A percentile compares a stretch with the other conserved stretches of the same genome.
Evolutionary conservation across 2,888 invertebrate species (phyloP).

Genomic region (Fragum whitleyi): DNA sequence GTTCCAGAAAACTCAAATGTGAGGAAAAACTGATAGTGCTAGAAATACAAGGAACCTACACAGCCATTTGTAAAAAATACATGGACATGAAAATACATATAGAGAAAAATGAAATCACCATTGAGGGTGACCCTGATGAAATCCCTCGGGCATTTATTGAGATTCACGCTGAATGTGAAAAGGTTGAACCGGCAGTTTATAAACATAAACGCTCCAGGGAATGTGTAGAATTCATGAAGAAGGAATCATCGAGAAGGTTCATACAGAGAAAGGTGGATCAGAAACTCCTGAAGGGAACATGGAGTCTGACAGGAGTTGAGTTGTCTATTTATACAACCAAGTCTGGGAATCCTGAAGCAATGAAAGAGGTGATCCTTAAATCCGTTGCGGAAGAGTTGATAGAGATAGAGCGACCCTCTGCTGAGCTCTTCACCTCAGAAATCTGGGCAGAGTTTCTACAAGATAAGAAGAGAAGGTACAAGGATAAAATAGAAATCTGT

Average conservation of each 20-base stretch:
- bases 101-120: slow-evolving; percentile 53
- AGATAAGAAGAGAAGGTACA: slow-evolving; percentile 36
- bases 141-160: slow-evolving; percentile 60
- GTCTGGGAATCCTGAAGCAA: slow-evolving; percentile 31
- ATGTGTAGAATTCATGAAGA: slow-evolving; percentile 55
- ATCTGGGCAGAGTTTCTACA: slow-evolving; percentile 52
- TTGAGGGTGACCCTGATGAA: slow-evolving; percentile 61
- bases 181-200: slow-evolving; percentile 47
- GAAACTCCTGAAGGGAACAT: slow-evolving; percentile 48
- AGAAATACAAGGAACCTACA: slow-evolving; percentile 56
- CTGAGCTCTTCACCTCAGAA: slow-evolving; percentile 50
- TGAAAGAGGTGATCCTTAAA: slow-evolving; percentile 45
- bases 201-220: slow-evolving; percentile 51
- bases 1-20: slow-evolving; percentile 51
- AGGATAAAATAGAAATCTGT: slow-evolving; percentile 51
- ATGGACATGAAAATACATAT: slow-evolving; percentile 54
- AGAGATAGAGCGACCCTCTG: slow-evolving; percentile 41
- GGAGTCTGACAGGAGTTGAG: slow-evolving; percentile 43
- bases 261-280: slow-evolving; percentile 55
- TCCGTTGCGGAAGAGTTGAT: slow-evolving; percentile 45
- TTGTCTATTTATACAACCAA: slow-evolving; percentile 42
- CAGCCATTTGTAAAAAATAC: slow-evolving; percentile 51
- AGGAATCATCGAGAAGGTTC: slow-evolving; percentile 34
- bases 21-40: slow-evolving; percentile 49
- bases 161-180: slow-evolving; percentile 58